phyloP scores from a whole-genome alignment of 2,113 vertebrate genomes.

The Colaptes auratus region DNA sequence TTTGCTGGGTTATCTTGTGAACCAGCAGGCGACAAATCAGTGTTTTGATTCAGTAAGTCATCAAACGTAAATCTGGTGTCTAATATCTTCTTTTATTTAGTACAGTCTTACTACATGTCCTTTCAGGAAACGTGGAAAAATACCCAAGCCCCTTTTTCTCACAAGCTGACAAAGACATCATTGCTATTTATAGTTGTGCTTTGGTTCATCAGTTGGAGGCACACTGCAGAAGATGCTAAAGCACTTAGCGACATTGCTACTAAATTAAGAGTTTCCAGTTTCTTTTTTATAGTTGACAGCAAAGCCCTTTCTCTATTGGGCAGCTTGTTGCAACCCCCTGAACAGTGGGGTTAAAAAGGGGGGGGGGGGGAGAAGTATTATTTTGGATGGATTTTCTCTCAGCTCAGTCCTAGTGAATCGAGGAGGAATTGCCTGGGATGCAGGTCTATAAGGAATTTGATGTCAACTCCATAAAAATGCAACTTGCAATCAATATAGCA shows the following conservation, averaged over 20 bases:
- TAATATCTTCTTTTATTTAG: no score
- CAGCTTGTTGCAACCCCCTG: not conserved
- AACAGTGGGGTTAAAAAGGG: not conserved
- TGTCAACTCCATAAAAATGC: constrained; percentile 21
- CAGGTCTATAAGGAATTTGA: not conserved
- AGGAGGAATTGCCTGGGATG: not conserved
- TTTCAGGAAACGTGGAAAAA: not conserved
- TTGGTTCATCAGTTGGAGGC: constrained; percentile 45
- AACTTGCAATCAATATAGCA: constrained; percentile 26
- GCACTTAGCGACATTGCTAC: constrained; percentile 1
- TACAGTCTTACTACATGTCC: not conserved
- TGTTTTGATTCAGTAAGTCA: not conserved
- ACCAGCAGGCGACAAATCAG: not conserved
- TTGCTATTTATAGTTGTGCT: constrained; percentile 60
- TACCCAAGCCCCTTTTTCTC: constrained; percentile 24
- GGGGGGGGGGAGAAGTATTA: not conserved
- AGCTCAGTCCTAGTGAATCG: not conserved
- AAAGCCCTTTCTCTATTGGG: constrained; percentile 3
- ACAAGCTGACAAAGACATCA: constrained; percentile 45
- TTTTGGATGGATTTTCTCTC: constrained; percentile 21
- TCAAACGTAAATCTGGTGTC: not conserved
- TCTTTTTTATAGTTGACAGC: constrained; percentile 34
- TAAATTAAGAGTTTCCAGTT: constrained; percentile 46
- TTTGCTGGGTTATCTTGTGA: not conserved
- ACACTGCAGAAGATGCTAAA: constrained; percentile 20